Conservation (phyloP, 1,140 invertebrate species). For the Cotesia glomerata region DNA sequence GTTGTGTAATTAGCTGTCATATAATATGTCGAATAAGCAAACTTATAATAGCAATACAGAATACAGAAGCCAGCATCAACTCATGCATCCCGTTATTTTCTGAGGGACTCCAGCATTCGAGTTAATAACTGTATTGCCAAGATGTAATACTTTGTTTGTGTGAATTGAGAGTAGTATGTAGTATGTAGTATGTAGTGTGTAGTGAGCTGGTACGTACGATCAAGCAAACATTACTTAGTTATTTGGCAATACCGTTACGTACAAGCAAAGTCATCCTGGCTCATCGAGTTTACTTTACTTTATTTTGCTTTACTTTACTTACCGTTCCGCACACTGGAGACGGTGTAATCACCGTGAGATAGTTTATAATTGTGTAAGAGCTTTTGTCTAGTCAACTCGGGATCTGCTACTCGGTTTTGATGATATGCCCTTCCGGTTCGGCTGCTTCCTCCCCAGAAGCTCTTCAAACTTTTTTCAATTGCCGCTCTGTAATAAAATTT, state of each 20-base stretch:
- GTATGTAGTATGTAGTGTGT: too few species aligned
- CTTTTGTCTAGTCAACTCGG: constrained; percentile 72
- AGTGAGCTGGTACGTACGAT: constrained; percentile 5
- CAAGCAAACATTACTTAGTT: constrained; percentile 18
- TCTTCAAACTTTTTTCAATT: constrained; percentile 70
- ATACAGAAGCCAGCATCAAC: neutral
- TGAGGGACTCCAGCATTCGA: constrained; percentile 42
- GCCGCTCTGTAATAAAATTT: constrained; percentile 65
- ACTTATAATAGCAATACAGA: too few species aligned
- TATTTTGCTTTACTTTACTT: constrained; percentile 40
- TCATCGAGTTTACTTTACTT: neutral
- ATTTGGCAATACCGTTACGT: constrained; percentile 31
- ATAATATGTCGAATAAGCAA: too few species aligned
- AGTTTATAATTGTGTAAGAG: constrained; percentile 65
- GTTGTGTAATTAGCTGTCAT: neutral
- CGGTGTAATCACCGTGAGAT: constrained; percentile 52
- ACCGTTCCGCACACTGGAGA: constrained; percentile 53
- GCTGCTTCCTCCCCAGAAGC: constrained; percentile 66
- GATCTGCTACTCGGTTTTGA: constrained; percentile 69
- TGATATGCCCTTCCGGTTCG: constrained; percentile 68
- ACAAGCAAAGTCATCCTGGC: neutral
- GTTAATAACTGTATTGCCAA: constrained; percentile 61
- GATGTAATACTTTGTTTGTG: constrained; percentile 41
- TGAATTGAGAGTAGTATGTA: too few species aligned
- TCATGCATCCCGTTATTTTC: constrained; percentile 54